A percentile compares a stretch with the other conserved stretches of the same genome.
These are phyloP conservation scores for Entosphenus tridentatus DNA, from an alignment of 2,113 vertebrate genomes.

Conservation along the genomic window DNA sequence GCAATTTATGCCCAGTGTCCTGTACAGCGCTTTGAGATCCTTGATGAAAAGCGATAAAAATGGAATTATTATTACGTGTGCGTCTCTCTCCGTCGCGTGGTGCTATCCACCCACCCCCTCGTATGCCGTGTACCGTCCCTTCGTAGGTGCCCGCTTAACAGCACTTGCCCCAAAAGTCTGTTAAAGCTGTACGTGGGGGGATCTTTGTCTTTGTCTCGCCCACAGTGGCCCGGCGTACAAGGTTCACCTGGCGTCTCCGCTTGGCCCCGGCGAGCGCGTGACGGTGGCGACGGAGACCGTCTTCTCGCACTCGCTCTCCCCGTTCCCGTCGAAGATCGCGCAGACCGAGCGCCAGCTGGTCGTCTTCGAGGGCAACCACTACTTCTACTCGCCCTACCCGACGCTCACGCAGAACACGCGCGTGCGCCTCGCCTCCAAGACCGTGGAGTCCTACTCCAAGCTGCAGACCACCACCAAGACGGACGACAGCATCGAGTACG, in stretches of 20 bases:
- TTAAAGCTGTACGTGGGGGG: neutral
- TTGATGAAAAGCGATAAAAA: neutral
- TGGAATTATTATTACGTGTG: neutral
- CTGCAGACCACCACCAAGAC: conserved; percentile 62
- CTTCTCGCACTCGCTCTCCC: conserved; percentile 59
- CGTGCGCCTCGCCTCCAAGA: conserved; percentile 66
- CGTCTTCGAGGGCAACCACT: conserved; percentile 87
- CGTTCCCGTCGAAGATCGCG: conserved; percentile 71
- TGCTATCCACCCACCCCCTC: neutral
- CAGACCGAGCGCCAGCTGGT: conserved; percentile 89
- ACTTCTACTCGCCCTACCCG: conserved; percentile 63
- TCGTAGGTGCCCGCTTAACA: neutral
- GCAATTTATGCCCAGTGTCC: too few relatives aligned
- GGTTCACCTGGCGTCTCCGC: conserved; percentile 39
- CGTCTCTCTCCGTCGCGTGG: neutral
- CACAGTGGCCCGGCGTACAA: conserved; percentile 59
- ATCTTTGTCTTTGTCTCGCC: conserved; percentile 7
- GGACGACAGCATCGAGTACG: conserved; percentile 68
- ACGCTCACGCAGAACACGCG: conserved; percentile 60
- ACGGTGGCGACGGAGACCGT: conserved; percentile 54
- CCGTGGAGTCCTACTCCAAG: conserved; percentile 75
- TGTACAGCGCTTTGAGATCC: too few relatives aligned
- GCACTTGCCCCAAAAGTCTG: neutral
- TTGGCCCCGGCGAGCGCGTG: conserved; percentile 43
- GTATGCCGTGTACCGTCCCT: neutral